Evolutionary conservation across 1,140 invertebrate species (phyloP), one percentile per base, ranked within the genome.

Genomic region (Leptonema lineaticorne): DNA sequence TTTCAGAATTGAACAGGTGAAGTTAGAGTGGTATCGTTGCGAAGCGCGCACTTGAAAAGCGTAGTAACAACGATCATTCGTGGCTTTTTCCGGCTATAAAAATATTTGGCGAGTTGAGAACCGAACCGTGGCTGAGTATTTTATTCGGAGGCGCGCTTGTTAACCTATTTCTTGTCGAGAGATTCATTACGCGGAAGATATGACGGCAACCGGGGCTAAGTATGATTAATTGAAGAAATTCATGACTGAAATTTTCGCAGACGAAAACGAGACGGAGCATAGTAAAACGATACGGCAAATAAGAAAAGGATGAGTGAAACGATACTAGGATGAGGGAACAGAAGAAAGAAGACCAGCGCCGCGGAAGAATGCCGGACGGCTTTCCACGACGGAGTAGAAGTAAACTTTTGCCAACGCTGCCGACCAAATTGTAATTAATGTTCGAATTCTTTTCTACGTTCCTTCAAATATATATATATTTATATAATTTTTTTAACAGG

Each of bases 161-260:
- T 72, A 72, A 72, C 70, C 70, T 67, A 72, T 72, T 72, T 72
- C 71, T 69, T 63, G 67, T 65, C 69, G 65, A 72, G 68, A 69
- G 68, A 69, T 69, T 72, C 71, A 69, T 72, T 72, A 69, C 64
- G 68, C 65, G 71, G 71, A 72, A 72, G 71, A 69, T 69, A 72
- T 68, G 71, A 68, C 68, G 71, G 68, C 59, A 58, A 67, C 50
- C 59, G 63, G 64, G 70, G 71, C 65, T 72, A 72, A 72, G 71
- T 72, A 72, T 72, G 71, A 72, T 72, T 72, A 72, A 72, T 72
- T 72, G 71, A 66, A 63, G 46, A 69, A 69, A 69, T 72, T 69
- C 71, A 69, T 72, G 71, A 69, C 71, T 72, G 67, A 72, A 72
- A 72, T 72, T 72, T 69, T 45, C 37, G 46, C 18, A 33, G 45